Evolutionary conservation across 2,797 vertebrate species (phyloP), one percentile per base, ranked within the genome.

Genomic region (Leptodactylus fallax): DNA sequence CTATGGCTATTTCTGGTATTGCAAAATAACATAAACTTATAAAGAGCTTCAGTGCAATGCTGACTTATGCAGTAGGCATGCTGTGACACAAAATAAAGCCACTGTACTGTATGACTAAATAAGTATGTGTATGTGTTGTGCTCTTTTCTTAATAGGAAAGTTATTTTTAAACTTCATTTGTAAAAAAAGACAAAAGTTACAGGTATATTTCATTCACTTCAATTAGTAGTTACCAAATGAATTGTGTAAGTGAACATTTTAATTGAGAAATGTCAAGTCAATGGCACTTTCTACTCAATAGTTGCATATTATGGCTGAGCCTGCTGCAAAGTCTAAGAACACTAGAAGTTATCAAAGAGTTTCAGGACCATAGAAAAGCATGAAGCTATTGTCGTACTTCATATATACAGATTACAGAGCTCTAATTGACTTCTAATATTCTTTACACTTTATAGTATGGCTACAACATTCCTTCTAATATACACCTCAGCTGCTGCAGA

Each of bases 1-100:
- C 71, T 49, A 74, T n/a, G 45, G 71, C 71, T 49, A 72, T 74
- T 49, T 12, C 71, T n/a, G 71, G 71, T 74, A 74, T 17, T 74
- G 45, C 71, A n/a, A 21, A 49, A n/a, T 5, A 72, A 47, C 21
- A n/a, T 17, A 72, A 17, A 47, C 69, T 72, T 9, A 72, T 17
- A 47, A 10, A n/a, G 45, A 51, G n/a, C 36, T 74, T 74, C 45
- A 49, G 10, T 49, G 12, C 17, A 72, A 72, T 47, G 17, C 36
- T 8, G 21, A 8, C 7, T 47, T 49, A 74, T 21, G 11, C 53
- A 74, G 71, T 19, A 36, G 36, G 2, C 45, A 5, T 49, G 17
- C 71, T 74, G 71, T 21, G 71, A 5, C 19, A 6, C 9, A 19
- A 74, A 49, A 19, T 74, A 25, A 9, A 51, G 17, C 17, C 19